Base-by-base conservation (phyloP, 2,113 vertebrate species). In the Lethenteron reissneri region DNA sequence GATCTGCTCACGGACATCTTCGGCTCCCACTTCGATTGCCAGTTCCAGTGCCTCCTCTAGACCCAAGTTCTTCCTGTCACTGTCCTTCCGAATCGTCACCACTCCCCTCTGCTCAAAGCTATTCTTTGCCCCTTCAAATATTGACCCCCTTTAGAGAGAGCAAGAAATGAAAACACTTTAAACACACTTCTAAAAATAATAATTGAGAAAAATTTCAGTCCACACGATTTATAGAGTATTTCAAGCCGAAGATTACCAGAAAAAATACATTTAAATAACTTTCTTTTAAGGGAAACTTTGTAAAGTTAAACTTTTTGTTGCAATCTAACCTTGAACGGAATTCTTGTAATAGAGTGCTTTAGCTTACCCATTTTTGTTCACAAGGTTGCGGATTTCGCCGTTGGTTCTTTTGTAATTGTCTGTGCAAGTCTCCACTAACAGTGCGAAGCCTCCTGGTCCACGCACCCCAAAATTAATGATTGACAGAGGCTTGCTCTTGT, bases 31-130 rank as follows among this genome's bases (percentile, higher is more conserved):
- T 17, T 68, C 64, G 9, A 68, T 68, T 8, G 64, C 64, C 64
- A 68, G 64, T 68, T 68, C 64, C 9, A 68, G n/a, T n/a, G 64
- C 64, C 64, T 11, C 25, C 25, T 68, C 64, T 25, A 68, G 25
- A 68, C 64, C 64, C n/a, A 68, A n/a, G 25, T 68, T 8, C 64
- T 41, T 41, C 41, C 41, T 41, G 41, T 41, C 41, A 41, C 41
- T 68, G 64, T 68, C 64, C 64, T 68, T 68, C 64, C 25, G 64
- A n/a, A 68, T 68, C 64, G 64, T 68, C 9, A 68, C 64, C n/a
- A 68, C n/a, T 17, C 64, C 64, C 64, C 25, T 68, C 25, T 68
- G 64, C 64, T 68, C 64, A 68, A 68, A 68, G n/a, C n/a, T 25
- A 68, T 11, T n/a, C 9, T 25, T n/a, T 68, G 64, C 64, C 64